phyloP scores from a whole-genome alignment of 2,888 invertebrate species.

The Petrolisthes manimaculis region DNA sequence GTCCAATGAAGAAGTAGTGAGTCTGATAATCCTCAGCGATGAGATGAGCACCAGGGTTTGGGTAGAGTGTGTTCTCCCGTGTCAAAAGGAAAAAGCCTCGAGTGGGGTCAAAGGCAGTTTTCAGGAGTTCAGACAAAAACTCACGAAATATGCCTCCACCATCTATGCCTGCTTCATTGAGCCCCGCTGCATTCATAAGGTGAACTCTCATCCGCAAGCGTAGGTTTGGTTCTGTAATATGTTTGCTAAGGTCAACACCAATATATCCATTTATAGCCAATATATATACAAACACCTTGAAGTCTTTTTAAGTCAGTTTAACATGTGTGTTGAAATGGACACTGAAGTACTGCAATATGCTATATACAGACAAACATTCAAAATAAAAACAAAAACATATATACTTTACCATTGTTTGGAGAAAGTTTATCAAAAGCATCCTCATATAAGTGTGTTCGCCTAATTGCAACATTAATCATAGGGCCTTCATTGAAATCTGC shows the following conservation, averaged over 20 bases:
- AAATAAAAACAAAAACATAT: no score
- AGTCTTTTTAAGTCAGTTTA: no score
- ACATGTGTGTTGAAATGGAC: no score
- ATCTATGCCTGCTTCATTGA: slow-evolving; percentile 96
- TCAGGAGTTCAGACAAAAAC: slow-evolving; percentile 91
- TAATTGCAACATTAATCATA: slow-evolving; percentile 81
- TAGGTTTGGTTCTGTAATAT: slow-evolving; percentile 83
- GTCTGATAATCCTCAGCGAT: slow-evolving; percentile 86
- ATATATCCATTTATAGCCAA: no score
- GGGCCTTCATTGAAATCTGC: slow-evolving; percentile 55
- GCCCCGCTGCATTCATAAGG: slow-evolving; percentile 88
- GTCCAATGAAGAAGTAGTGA: slow-evolving; percentile 94
- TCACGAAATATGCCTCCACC: slow-evolving; percentile 97
- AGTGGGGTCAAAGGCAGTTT: slow-evolving; percentile 96
- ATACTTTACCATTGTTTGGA: slow-evolving; percentile 72
- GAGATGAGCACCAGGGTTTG: slow-evolving; percentile 91
- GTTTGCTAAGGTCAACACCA: no score
- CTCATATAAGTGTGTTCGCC: slow-evolving; percentile 95
- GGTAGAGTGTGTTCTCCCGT: slow-evolving; percentile 84
- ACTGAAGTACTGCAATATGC: no score
- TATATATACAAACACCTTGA: no score
- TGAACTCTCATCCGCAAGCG: slow-evolving; percentile 88
- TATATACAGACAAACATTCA: no score
- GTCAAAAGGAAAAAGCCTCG: slow-evolving; percentile 91
- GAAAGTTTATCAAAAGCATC: slow-evolving; percentile 69